Percentiles rank a stretch among this genome's conserved stretches.
phyloP scores from a whole-genome alignment of 2,797 vertebrate genomes.

The Schizopygopsis malacanthus region DNA sequence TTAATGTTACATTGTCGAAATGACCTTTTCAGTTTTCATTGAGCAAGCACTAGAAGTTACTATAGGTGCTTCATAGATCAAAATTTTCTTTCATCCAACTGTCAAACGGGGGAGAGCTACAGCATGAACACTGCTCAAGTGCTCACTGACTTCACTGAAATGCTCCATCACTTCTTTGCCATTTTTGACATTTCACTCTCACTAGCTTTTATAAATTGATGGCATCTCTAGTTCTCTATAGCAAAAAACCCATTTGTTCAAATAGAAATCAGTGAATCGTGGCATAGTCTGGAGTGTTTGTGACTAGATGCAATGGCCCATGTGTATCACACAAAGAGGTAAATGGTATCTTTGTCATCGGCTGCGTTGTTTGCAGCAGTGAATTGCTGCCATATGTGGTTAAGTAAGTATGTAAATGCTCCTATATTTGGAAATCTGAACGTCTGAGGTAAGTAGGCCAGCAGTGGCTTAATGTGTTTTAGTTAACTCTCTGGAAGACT shows the following conservation, averaged over 20 bases:
- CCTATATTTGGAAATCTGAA: neutral
- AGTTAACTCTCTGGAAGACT: neutral
- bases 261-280: slow-evolving; percentile 6
- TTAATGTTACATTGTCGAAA: neutral
- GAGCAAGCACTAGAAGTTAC: neutral
- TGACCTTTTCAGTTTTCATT: neutral
- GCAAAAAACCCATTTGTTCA: slow-evolving; percentile 10
- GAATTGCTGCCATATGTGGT: slow-evolving; percentile 12
- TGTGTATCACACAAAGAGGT: slow-evolving; percentile 11
- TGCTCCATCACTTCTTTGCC: slow-evolving; percentile 23
- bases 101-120: neutral
- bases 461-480: neutral
- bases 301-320: slow-evolving; percentile 30
- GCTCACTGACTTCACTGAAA: slow-evolving; percentile 14
- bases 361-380: neutral
- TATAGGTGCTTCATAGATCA: slow-evolving; percentile 20
- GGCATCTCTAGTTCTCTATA: neutral
- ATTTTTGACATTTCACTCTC: slow-evolving; percentile 29
- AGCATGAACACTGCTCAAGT: neutral
- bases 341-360: slow-evolving; percentile 22
- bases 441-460: neutral
- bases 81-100: slow-evolving; percentile 5
- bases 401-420: neutral
- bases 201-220: neutral
- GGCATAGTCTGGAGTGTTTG: neutral